Base-by-base conservation (phyloP, 2,888 invertebrate genomes). In the Flexamia atlantica region DNA sequence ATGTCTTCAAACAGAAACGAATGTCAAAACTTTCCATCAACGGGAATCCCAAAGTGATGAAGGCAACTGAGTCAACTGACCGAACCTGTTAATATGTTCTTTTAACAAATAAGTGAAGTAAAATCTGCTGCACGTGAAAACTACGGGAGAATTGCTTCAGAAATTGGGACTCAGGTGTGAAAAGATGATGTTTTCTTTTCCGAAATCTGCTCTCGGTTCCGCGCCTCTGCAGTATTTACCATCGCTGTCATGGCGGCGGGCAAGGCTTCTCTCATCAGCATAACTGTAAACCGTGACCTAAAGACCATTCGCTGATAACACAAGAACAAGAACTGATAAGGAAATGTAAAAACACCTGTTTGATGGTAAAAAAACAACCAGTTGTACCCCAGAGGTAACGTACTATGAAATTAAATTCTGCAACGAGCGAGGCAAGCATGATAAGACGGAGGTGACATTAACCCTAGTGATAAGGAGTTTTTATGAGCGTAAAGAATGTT, bases 231-330 rank as follows among this genome's bases (percentile, higher is more conserved):
- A 4, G 36, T 36, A 9, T 36, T 36, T 36, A 36, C 36, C 36
- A 53, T 4, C 50, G n/a, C 17, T n/a, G 23, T 23, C 53, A 53
- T 23, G 53, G n/a, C 46, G 46, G 36, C 46, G 36, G 12, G 46
- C 46, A 46, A 46, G 46, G 46, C 46, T 23, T 4, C 53, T 14
- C 17, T 53, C 53, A 53, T 53, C 23, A 23, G 53, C 64, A 36
- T 70, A 70, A 20, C 70, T 70, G 70, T 70, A 36, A 70, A 32
- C 70, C 70, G 70, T 70, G 70, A 70, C 70, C 70, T 40, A 32
- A 70, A 17, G 70, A 70, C 40, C 70, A 17, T 23, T 68, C 14
- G 40, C 70, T 70, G 70, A 70, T 70, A 70, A 70, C 70, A 40
- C 14, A 36, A 40, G 70, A 30, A 12, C 64, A 64, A 64, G 10